Base-by-base conservation (phyloP, 2,797 vertebrate species). In the Eremophila alpestris region DNA sequence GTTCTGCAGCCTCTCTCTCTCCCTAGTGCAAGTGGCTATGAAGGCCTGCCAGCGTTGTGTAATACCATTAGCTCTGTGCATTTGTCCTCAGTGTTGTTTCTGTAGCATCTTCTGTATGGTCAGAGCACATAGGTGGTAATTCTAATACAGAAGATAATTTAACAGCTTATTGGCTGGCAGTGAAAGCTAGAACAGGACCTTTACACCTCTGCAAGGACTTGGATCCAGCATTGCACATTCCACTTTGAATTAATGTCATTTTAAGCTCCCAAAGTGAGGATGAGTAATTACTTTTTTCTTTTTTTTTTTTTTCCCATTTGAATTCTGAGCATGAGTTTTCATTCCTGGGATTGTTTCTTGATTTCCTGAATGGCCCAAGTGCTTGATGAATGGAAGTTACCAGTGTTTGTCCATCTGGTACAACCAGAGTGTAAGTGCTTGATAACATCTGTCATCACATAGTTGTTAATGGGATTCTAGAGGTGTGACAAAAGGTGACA, bases 191-290 rank as follows among this genome's bases (percentile, higher is more conserved):
- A 89, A 45, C 34, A 40, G 34, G 41, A 58, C 54, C 16, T 80
- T 45, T 34, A 27, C 18, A 27, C n/a, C 40, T 75, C 43, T 8
- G 62, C 45, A 20, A 54, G 69, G 45, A 26, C 30, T 70, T 77
- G 20, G 16, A 54, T 59, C 59, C 30, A n/a, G 2, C 7, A 1
- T 26, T 45, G 49, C 41, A 49, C 11, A 11, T 18, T 87, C 54
- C 10, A 5, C 51, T 87, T 68, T 0, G 3, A 70, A 77, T 64
- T 74, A 13, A 12, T 2, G 0, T 52, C 0, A 1, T 26, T 54
- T 56, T 64, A 54, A 52, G 38, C 52, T 91, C 16, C 43, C 60
- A 13, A 63, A 48, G 40, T 29, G 26, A 38, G 29, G 19, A 34
- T 60, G 19, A 40, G 34, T 59, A n/a, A 48, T 26, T 74, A 13